A percentile compares a stretch with the other conserved stretches of the same genome.
Conservation (phyloP, 2,888 invertebrate genomes). For the Dryobotodes eremita region DNA sequence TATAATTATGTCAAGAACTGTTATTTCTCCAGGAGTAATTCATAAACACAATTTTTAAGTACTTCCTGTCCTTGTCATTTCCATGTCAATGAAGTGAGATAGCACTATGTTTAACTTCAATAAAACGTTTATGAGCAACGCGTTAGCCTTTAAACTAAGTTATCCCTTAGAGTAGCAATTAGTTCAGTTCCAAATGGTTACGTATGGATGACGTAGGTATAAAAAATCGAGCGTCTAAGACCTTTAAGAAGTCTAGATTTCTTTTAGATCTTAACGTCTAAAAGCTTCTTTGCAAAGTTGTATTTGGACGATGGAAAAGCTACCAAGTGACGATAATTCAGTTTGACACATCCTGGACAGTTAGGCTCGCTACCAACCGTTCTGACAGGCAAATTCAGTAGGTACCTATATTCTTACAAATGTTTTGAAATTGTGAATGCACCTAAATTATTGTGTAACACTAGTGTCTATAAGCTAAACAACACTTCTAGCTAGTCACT, state of each 20-base stretch:
- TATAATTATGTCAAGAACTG: too few species aligned
- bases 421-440: neutral
- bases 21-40: too few species aligned
- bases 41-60: neutral
- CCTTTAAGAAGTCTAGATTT: neutral
- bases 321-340: neutral
- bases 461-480: too few species aligned
- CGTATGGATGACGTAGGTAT: neutral
- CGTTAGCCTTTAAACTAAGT: neutral
- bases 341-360: neutral
- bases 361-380: too few species aligned
- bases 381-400: too few species aligned
- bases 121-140: neutral
- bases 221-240: neutral
- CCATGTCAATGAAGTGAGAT: neutral
- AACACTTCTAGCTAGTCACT: neutral
- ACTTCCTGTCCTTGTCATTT: neutral
- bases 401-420: neutral
- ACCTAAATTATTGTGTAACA: neutral
- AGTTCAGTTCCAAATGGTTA: neutral
- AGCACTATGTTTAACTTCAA: neutral
- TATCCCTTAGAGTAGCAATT: too few species aligned
- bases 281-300: neutral
- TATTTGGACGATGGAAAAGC: neutral
- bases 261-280: neutral